Evolutionary conservation across 1,140 invertebrate genomes (phyloP), one percentile per base, ranked within the genome.

Genomic region (Drosophila subpulchrella): DNA sequence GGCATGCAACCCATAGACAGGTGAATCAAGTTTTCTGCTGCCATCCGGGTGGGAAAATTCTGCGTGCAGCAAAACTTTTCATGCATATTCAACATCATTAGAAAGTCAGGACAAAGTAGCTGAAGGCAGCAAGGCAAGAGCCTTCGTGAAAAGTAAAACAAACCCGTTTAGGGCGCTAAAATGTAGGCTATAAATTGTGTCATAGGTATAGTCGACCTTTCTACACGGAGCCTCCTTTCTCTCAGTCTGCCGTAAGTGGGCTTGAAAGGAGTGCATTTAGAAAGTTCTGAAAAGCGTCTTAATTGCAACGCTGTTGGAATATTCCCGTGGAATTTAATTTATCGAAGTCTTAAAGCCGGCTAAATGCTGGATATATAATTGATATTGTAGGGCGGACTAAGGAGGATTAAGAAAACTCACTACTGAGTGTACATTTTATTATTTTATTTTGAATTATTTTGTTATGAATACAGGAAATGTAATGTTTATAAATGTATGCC

Each of bases 11-110:
- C 36, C 51, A n/a, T 24, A 38, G 55, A 81, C 62, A 72, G 67
- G 66, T 51, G 63, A 71, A 71, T 72, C 78, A 85, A 85, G 82
- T 77, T 81, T 81, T 76, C 55, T 27, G 27, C 48, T 53, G 27
- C 65, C 13, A 48, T 71, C 66, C 62, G 42, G 41, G 56, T 12
- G 42, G 50, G 70, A 50, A 67, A 78, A 81, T 85, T 82, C 73
- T 85, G 78, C 61, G 75, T 71, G 71, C 75, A 66, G 75, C 59
- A 72, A 78, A 86, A 88, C 58, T 88, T 86, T 88, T 65, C 77
- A 78, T 86, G 84, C 83, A 86, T 86, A 86, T 89, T 88, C 83
- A 88, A 88, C 84, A 79, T 89, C 83, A 88, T 88, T 83, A 89
- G 83, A 83, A 86, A 86, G 82, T 83, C 83, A 83, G 68, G 74